These are phyloP conservation scores for Drosophila lacteicornis DNA, from an alignment of 1,140 invertebrate genomes.

Conservation along the genomic window DNA sequence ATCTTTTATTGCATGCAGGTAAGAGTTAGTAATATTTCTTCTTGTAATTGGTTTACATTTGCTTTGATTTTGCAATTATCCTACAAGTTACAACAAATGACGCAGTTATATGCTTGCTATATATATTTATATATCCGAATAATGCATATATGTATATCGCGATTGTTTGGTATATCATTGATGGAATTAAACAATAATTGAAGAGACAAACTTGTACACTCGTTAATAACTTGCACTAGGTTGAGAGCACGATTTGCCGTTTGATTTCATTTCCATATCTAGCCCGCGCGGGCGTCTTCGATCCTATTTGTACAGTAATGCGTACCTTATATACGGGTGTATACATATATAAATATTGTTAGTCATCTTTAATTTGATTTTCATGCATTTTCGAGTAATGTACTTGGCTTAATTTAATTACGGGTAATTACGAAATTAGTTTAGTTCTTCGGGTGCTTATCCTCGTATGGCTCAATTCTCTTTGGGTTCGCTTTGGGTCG, in stretches of 20 bases:
- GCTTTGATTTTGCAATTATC: slow-evolving; percentile 57
- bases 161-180: slow-evolving; percentile 37
- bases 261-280: slow-evolving; percentile 58
- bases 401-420: slow-evolving; percentile 52
- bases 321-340: slow-evolving; percentile 37
- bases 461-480: slow-evolving; percentile 70
- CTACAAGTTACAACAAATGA: slow-evolving; percentile 80
- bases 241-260: slow-evolving; percentile 53
- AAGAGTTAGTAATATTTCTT: slow-evolving; percentile 69
- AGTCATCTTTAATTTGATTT: slow-evolving; percentile 54
- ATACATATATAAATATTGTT: slow-evolving; percentile 41
- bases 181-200: slow-evolving; percentile 46
- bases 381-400: slow-evolving; percentile 55
- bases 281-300: slow-evolving; percentile 13
- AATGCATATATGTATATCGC: slow-evolving; percentile 46
- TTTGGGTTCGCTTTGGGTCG: slow-evolving; percentile 53
- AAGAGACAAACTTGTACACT: slow-evolving; percentile 56
- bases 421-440: slow-evolving; percentile 49
- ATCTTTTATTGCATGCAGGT: slow-evolving; percentile 79
- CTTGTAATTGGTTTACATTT: slow-evolving; percentile 55
- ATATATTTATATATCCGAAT: slow-evolving; percentile 52
- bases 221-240: slow-evolving; percentile 59
- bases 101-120: slow-evolving; percentile 67
- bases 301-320: slow-evolving; percentile 67
- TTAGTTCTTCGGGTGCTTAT: slow-evolving; percentile 56